phyloP scores from a whole-genome alignment of 2,113 vertebrate species.

The Anser brachyrhynchus region DNA sequence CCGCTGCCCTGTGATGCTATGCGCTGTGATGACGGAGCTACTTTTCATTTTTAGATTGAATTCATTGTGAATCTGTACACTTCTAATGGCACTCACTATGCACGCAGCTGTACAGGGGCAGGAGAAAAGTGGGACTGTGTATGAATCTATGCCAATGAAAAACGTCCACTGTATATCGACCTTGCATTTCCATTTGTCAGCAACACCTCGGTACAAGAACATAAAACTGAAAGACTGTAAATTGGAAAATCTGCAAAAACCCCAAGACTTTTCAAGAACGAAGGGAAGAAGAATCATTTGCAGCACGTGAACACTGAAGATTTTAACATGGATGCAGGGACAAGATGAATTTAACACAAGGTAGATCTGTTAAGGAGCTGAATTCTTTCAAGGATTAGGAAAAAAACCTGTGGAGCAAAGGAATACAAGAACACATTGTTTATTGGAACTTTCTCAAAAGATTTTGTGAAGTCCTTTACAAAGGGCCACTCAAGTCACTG shows the following conservation, averaged over 20 bases:
- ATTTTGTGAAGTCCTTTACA: slow-evolving; percentile 34
- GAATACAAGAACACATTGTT: slow-evolving; percentile 49
- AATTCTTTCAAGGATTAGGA: slow-evolving; percentile 60
- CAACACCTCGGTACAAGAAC: neutral
- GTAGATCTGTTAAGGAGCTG: slow-evolving; percentile 9
- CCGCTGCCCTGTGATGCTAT: neutral
- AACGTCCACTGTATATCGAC: accelerated
- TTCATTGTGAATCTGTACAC: neutral
- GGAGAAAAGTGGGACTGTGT: neutral
- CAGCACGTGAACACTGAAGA: neutral
- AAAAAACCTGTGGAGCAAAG: neutral
- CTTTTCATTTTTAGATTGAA: neutral
- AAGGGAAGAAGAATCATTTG: neutral
- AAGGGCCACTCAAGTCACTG: slow-evolving; percentile 39
- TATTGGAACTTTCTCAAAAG: slow-evolving; percentile 18
- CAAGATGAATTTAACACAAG: slow-evolving; percentile 49
- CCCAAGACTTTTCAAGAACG: neutral
- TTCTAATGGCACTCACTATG: neutral
- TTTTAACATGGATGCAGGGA: neutral
- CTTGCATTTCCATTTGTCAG: neutral
- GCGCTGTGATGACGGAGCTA: accelerated
- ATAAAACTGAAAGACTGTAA: neutral
- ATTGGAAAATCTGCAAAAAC: neutral
- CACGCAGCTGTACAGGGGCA: neutral
- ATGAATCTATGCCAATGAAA: neutral